A percentile compares a stretch with the other conserved stretches of the same genome.
Evolutionary conservation across 2,113 vertebrate genomes (phyloP).

Genomic region (Mesembrinibis cayennensis): DNA sequence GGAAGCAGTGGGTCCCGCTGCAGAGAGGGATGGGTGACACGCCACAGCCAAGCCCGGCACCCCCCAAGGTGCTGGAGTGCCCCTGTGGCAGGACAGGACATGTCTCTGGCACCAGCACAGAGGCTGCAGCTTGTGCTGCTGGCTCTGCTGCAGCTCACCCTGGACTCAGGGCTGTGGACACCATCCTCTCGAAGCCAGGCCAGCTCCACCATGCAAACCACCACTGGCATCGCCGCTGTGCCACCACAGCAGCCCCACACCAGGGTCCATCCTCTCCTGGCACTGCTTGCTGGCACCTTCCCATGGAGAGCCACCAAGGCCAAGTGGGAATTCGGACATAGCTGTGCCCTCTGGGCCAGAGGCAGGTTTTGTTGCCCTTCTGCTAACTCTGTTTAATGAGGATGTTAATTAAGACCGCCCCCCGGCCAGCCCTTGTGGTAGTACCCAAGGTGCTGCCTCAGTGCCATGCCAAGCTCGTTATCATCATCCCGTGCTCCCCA

Average conservation of each 20-base stretch:
- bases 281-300: neutral
- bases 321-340: fast-evolving
- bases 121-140: neutral
- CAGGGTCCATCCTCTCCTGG: neutral
- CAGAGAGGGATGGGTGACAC: neutral
- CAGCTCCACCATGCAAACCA: neutral
- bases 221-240: fast-evolving
- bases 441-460: neutral
- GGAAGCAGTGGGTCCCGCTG: fast-evolving
- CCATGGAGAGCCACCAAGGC: neutral
- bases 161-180: fast-evolving
- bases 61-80: neutral
- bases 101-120: neutral
- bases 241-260: fast-evolving
- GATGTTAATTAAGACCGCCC: conserved; percentile 32
- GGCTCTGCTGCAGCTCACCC: neutral
- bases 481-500: neutral
- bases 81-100: fast-evolving
- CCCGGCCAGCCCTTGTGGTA: neutral
- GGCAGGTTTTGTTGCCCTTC: neutral
- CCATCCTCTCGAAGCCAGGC: neutral
- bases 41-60: fast-evolving
- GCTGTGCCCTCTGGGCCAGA: neutral
- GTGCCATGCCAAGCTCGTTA: neutral
- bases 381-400: conserved; percentile 13